Evolutionary conservation across 2,113 vertebrate genomes (phyloP), one percentile per base, ranked within the genome.

Genomic region (Vulpes vulpes): DNA sequence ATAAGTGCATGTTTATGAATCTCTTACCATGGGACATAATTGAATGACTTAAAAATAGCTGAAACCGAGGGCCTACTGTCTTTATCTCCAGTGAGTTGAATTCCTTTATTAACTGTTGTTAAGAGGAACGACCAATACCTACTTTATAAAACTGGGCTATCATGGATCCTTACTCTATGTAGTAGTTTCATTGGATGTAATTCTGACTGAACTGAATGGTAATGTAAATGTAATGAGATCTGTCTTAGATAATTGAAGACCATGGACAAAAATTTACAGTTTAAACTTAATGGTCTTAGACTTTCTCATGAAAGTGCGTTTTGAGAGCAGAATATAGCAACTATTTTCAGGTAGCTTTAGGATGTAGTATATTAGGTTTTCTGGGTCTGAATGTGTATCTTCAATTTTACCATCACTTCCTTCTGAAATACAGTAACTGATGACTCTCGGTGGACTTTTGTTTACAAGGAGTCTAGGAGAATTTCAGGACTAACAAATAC

Each of bases 401-500:
- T 80, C 0, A 9, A 1, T 97, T 96, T 38, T 96, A 85, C 96
- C 97, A 93, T 38, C 97, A 95, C 92, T 91, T 86, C 62, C 11
- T 14, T 97, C 22, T 89, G 94, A 98, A 97, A 83, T 35, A 2
- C 17, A 84, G 82, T 38, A 86, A 60, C 73, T 76, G 60, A 89
- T 98, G 95, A 67, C 14, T 97, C 0, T 95, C 35, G 76, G 53
- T 74, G 82, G 57, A 43, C 38, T 80, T 93, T 43, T 74, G 74
- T 87, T 94, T 93, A 23, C 82, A 96, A 64, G 14, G 8, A 79
- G 22, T 73, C n/a, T 85, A 88, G 82, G 87, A 67, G 69, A 76
- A 96, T 95, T 98, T 98, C 88, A 97, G 82, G 79, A 67, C 59
- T 97, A 89, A 97, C 38, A 84, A 0, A 0, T 32, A 2, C 15